A percentile compares a stretch with the other conserved stretches of the same genome.
These are phyloP conservation scores for Pseudobourletiella spinata DNA, from an alignment of 1,140 invertebrate species.

Conservation along the genomic window DNA sequence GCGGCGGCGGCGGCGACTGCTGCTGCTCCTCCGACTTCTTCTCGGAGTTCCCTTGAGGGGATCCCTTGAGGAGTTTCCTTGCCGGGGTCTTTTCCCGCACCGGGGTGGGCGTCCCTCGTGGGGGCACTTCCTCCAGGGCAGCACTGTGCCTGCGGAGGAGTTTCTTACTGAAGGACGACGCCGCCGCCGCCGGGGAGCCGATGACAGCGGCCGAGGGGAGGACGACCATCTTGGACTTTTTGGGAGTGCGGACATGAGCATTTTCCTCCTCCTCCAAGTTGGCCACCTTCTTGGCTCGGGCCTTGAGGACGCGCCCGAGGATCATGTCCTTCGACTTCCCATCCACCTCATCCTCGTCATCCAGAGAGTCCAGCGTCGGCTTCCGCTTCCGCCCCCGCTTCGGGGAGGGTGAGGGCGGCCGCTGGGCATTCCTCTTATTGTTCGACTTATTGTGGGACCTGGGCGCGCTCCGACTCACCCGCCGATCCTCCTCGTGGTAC, in stretches of 20 bases:
- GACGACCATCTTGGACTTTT: conserved; percentile 8
- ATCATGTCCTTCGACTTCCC: conserved; percentile 24
- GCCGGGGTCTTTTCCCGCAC: not conserved
- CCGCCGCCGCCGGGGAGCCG: too few species aligned
- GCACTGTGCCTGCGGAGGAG: not conserved
- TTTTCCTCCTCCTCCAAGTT: conserved; percentile 33
- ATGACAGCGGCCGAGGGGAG: too few species aligned
- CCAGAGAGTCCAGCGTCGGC: conserved; percentile 31
- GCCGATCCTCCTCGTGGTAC: conserved; percentile 6
- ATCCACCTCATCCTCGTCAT: conserved; percentile 28
- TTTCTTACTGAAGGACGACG: not conserved
- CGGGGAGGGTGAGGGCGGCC: not conserved
- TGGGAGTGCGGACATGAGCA: conserved; percentile 3
- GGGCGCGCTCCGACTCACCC: not conserved
- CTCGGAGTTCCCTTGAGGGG: too few species aligned
- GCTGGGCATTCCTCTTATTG: not conserved
- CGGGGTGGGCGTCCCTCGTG: not conserved
- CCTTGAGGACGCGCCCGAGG: conserved; percentile 29
- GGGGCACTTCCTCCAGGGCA: not conserved
- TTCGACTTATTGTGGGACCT: conserved; percentile 4
- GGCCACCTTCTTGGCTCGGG: conserved; percentile 28
- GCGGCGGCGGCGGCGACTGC: not conserved
- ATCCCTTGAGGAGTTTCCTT: too few species aligned
- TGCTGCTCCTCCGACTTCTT: too few species aligned
- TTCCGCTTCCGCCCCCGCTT: conserved; percentile 28